Conservation (phyloP, 2,113 vertebrate genomes). For the Ramphastos sulfuratus region DNA sequence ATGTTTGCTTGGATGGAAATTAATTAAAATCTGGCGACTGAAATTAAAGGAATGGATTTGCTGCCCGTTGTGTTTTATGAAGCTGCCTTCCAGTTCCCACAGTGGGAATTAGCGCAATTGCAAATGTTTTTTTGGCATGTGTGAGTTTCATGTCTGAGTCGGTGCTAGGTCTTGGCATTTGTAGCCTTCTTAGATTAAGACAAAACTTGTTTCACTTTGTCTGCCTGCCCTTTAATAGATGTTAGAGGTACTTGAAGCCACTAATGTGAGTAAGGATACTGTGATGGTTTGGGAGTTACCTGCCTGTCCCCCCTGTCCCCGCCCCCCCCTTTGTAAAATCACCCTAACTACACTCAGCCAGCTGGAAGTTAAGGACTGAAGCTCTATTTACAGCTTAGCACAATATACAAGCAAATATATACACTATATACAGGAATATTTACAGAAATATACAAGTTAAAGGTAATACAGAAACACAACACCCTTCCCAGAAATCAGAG, state of each 20-base stretch:
- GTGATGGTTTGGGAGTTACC: no score
- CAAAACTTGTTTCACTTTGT: neutral
- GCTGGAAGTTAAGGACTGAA: no score
- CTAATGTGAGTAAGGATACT: neutral
- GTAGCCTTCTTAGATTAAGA: neutral
- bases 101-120: neutral
- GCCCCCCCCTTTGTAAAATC: no score
- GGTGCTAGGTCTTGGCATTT: neutral
- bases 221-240: neutral
- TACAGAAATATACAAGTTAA: no score
- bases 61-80: constrained; percentile 17
- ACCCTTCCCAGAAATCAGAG: no score
- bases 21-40: constrained; percentile 61
- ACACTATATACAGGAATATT: no score
- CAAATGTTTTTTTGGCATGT: neutral
- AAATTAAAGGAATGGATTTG: constrained; percentile 52
- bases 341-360: no score
- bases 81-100: constrained; percentile 32
- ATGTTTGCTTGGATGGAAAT: constrained; percentile 55
- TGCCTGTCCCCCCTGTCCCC: no score
- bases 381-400: no score
- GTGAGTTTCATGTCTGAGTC: neutral
- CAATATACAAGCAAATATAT: no score
- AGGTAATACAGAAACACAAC: no score
- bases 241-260: neutral